Conservation (phyloP, 2,888 invertebrate species). For the Drosophila pseudotalamancana region DNA sequence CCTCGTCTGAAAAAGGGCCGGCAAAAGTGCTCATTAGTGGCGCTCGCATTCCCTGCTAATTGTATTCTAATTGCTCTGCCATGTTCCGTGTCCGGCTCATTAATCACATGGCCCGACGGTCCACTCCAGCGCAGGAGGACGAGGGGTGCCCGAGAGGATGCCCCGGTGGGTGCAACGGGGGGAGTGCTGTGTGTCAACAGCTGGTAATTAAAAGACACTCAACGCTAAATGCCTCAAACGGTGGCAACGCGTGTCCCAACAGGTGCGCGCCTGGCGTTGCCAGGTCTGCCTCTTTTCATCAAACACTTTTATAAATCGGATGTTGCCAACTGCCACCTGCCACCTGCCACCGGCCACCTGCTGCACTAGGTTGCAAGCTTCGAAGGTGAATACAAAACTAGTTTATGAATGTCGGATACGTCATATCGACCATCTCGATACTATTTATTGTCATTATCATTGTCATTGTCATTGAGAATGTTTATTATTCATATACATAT, state of each 20-base stretch:
- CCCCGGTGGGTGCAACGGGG: not conserved
- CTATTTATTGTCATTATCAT: too few species aligned
- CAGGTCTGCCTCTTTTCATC: not conserved
- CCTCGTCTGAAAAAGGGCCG: constrained; percentile 34
- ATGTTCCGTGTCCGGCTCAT: constrained; percentile 55
- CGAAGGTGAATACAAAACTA: too few species aligned
- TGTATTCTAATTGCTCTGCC: constrained; percentile 75
- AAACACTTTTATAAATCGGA: not conserved
- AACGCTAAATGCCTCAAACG: constrained; percentile 29
- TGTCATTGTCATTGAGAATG: too few species aligned
- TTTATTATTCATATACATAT: not conserved
- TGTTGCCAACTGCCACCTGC: not conserved
- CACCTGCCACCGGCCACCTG: not conserved
- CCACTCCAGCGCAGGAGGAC: constrained; percentile 7
- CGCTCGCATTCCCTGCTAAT: constrained; percentile 60
- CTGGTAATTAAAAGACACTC: constrained; percentile 70
- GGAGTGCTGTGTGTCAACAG: constrained; percentile 53
- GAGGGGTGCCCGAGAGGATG: too few species aligned
- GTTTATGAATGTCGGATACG: too few species aligned
- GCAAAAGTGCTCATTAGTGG: constrained; percentile 62
- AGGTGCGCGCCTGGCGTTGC: constrained; percentile 25
- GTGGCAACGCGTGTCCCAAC: constrained; percentile 8
- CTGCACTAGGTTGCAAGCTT: too few species aligned
- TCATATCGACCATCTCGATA: too few species aligned
- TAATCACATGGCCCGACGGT: constrained; percentile 54